Base-by-base conservation (phyloP, 2,797 vertebrate species). In the Enteromius fasciolatus region DNA sequence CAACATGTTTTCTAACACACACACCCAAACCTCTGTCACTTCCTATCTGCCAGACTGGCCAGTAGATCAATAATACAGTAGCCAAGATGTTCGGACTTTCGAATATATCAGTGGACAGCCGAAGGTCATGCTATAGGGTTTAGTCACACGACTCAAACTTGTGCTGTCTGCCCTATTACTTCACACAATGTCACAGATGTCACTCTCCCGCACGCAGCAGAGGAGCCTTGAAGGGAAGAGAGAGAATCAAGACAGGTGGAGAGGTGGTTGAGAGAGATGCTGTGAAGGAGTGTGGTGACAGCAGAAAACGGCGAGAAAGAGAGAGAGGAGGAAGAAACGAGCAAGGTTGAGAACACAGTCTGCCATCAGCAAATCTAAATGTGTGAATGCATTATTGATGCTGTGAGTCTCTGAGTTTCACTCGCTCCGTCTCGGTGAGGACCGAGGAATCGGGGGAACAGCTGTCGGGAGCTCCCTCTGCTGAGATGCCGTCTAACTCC, bases 301-400 rank as follows among this genome's bases (percentile, higher is more conserved):
- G 44, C 86, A 85, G 90, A 80, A 52, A 79, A 76, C 52, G 64
- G 25, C 79, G 80, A 85, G 74, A 81, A 18, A 64, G 68, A 69
- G 79, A 69, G 79, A 79, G 83, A 68, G 87, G 73, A 79, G 84
- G 90, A 72, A 87, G 72, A 90, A 87, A 80, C 48, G 68, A 78
- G 69, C 83, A 67, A 90, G 87, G 82, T 83, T 87, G 76, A 89
- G 68, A 66, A 89, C 81, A 87, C 80, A 92, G 89, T 90, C 84
- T 87, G 87, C 87, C 90, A 89, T 92, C 91, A 91, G 89, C 89
- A 92, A 85, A 90, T 92, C 86, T 91, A 86, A 93, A 94, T 89
- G 90, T 92, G 89, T 79, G 85, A 87, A 93, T 96, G 92, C 91
- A 96, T 95, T 95, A 95, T 96, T 94, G 94, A 96, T 94, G 90